Conservation (phyloP, 2,888 invertebrate species). For the Trilocha varians region DNA sequence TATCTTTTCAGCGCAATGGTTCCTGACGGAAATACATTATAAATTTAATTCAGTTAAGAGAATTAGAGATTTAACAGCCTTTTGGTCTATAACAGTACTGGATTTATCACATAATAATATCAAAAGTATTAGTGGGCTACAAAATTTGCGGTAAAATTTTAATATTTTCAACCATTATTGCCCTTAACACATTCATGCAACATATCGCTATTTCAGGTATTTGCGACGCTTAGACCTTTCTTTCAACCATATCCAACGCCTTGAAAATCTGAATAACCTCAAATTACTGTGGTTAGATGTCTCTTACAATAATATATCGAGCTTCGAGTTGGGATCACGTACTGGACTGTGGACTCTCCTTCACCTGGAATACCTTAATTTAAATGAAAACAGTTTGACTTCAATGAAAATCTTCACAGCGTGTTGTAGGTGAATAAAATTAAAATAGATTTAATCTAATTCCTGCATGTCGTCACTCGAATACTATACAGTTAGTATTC, state of each 20-base stretch:
- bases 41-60: slow-evolving; percentile 69
- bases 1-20: slow-evolving; percentile 66
- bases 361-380: slow-evolving; percentile 64
- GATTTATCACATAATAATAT: slow-evolving; percentile 77
- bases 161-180: no score
- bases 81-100: slow-evolving; percentile 76
- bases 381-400: slow-evolving; percentile 69
- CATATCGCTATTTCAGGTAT: slow-evolving; percentile 45
- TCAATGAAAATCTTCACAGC: slow-evolving; percentile 67
- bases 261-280: slow-evolving; percentile 72
- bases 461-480: no score
- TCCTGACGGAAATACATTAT: slow-evolving; percentile 75
- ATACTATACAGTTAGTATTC: no score
- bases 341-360: slow-evolving; percentile 65
- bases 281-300: slow-evolving; percentile 68
- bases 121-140: slow-evolving; percentile 65
- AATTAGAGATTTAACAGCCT: slow-evolving; percentile 67
- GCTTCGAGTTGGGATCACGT: slow-evolving; percentile 45
- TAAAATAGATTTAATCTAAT: no score
- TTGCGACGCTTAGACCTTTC: slow-evolving; percentile 73
- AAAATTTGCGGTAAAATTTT: slow-evolving; percentile 69
- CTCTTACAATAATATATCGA: slow-evolving; percentile 70
- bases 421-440: slow-evolving; percentile 42
- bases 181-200: no score
- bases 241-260: slow-evolving; percentile 69